Evolutionary conservation across 2,797 vertebrate genomes (phyloP).

Genomic region (Rhinogobio ventralis): DNA sequence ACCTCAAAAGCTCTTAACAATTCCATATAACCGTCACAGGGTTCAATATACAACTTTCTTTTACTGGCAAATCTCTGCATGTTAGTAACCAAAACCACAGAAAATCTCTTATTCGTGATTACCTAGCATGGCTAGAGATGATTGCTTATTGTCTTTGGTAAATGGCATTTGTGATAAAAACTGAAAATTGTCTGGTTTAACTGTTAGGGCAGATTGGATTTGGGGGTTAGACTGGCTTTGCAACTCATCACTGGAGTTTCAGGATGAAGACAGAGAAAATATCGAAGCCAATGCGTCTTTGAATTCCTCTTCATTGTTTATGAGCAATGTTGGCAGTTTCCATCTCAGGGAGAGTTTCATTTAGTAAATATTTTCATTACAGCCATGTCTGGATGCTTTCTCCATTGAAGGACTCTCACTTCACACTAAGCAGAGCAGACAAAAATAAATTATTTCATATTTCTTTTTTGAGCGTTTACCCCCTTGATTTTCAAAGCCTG

Average conservation of each 20-base stretch:
- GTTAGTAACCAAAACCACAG: constrained; percentile 18
- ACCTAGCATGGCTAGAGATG: constrained; percentile 14
- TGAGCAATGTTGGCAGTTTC: constrained; percentile 37
- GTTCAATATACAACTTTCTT: background rate
- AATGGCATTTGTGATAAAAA: constrained; percentile 41
- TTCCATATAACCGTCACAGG: background rate
- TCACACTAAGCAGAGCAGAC: constrained; percentile 58
- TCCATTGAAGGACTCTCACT: constrained; percentile 47
- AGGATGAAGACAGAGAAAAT: constrained; percentile 23
- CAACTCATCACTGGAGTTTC: constrained; percentile 20
- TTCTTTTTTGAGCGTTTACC: constrained; percentile 51
- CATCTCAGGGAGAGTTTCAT: constrained; percentile 56
- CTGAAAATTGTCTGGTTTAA: constrained; percentile 13
- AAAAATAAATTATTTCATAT: constrained; percentile 60
- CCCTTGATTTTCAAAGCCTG: constrained; percentile 51
- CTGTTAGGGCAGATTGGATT: constrained; percentile 24
- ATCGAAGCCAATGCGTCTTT: constrained; percentile 31
- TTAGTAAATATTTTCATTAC: constrained; percentile 66
- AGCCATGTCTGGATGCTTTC: constrained; percentile 50
- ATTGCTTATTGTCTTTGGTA: constrained; percentile 15
- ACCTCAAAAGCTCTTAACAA: constrained; percentile 22
- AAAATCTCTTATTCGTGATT: constrained; percentile 19
- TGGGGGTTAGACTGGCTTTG: background rate
- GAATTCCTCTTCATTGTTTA: constrained; percentile 41
- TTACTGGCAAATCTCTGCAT: background rate